A percentile compares a stretch with the other conserved stretches of the same genome.
phyloP scores from a whole-genome alignment of 2,797 vertebrate species.

The Hippopotamyrus pictus region DNA sequence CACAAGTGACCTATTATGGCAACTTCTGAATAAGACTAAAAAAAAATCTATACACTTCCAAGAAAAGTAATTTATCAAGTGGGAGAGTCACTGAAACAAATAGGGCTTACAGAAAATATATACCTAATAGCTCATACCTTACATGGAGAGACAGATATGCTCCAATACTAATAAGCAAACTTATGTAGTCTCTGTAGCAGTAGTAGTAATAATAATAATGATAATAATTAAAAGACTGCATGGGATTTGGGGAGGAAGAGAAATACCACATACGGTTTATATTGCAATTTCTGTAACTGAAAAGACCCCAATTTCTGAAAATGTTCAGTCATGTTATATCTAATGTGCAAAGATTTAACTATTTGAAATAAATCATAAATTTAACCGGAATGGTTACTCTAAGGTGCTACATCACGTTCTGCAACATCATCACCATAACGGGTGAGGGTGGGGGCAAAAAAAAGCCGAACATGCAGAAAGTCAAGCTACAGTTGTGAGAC shows the following conservation, averaged over 20 bases:
- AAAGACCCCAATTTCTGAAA: not conserved
- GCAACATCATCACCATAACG: not conserved
- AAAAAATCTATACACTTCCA: not conserved
- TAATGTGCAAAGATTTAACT: conserved; percentile 1
- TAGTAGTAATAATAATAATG: not conserved
- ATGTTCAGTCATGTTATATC: not conserved
- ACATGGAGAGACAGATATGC: not conserved
- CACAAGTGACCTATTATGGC: not conserved
- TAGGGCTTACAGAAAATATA: not conserved
- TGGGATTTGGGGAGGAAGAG: not conserved
- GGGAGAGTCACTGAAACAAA: not conserved
- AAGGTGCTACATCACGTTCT: not conserved
- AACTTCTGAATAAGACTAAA: not conserved
- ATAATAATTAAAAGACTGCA: not conserved
- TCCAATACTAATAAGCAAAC: not conserved
- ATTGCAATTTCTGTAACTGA: not conserved
- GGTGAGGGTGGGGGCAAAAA: not conserved
- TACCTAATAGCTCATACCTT: conserved; percentile 1
- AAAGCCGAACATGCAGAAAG: not conserved
- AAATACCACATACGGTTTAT: not conserved
- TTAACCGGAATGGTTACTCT: conserved; percentile 2
- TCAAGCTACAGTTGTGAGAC: not conserved
- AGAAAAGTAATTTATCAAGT: not conserved
- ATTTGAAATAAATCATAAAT: conserved; percentile 13
- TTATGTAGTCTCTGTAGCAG: not conserved